Base-by-base conservation (phyloP, 2,797 vertebrate genomes). In the Sebastes jordani region DNA sequence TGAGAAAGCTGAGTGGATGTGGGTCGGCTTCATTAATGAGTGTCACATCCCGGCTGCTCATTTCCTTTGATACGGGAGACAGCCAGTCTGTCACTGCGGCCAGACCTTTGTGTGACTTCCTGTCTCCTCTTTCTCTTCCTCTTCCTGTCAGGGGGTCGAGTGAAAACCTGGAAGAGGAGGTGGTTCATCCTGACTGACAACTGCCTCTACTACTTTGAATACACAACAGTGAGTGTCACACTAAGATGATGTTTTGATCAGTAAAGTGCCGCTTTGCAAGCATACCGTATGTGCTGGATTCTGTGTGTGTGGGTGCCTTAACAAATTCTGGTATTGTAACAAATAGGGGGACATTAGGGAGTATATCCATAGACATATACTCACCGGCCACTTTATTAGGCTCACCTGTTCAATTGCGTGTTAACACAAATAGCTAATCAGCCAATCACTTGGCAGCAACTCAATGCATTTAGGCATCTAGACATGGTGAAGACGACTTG, bases 181-280 rank as follows among this genome's bases (percentile, higher is more conserved):
- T 98, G 97, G 97, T 98, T 98, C 92, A 98, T 98, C 91, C 94
- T 98, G 83, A 98, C 97, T 0, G 97, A 98, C 95, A 98, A 98
- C 95, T 98, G 97, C 93, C 96, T 98, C 87, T 98, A 98, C 94
- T 98, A 98, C 87, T 98, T 98, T 49, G 97, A 98, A 87, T 98
- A 98, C 92, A 98, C 97, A 1, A 98, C 97, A 86, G 97, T 98
- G 92, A 96, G 97, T 91, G 32, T 63, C 23, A 7, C 30, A 13
- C 29, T 2, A 32, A 72, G 61, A 78, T 63, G 1, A 0, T 16
- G 3, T 11, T 83, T 46, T 5, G 5, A 30, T 80, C 18, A 3
- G 30, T 25, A 0, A 49, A 54, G 1, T 1, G 18, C 25, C 13
- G 74, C 29, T 79, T 71, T 61, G 66, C 16, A 13, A 6, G 30